These are phyloP conservation scores for Cataglyphis altisquamis DNA, from an alignment of 2,888 invertebrate genomes.

Conservation along the genomic window DNA sequence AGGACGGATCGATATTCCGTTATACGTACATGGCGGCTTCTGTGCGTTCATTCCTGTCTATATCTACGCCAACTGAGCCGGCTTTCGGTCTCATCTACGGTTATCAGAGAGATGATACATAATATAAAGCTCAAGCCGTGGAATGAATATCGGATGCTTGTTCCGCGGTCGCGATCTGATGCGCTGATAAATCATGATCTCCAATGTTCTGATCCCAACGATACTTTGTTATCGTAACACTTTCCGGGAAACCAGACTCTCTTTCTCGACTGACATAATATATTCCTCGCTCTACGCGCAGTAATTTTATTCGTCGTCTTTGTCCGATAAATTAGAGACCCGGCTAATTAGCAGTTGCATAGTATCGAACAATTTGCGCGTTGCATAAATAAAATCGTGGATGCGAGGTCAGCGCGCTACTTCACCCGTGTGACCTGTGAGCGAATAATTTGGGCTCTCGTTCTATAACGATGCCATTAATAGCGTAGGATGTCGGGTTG, in stretches of 20 bases:
- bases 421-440: constrained; percentile 6
- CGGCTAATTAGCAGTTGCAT: constrained; percentile 18
- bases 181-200: background rate
- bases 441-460: constrained; percentile 32
- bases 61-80: constrained; percentile 63
- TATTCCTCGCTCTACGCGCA: background rate
- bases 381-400: constrained; percentile 49
- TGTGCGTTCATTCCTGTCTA: constrained; percentile 57
- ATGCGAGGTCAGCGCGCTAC: constrained; percentile 23
- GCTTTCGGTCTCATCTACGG: constrained; percentile 3
- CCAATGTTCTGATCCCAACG: background rate
- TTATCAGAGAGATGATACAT: constrained; percentile 48
- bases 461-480: constrained; percentile 38
- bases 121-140: constrained; percentile 24
- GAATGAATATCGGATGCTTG: constrained; percentile 19
- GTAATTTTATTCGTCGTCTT: background rate
- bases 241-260: background rate
- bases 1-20: constrained; percentile 68
- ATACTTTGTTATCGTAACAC: background rate
- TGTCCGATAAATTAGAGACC: background rate
- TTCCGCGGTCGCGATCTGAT: constrained; percentile 6
- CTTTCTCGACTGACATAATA: background rate
- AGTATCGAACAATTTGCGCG: constrained; percentile 27
- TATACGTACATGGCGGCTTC: constrained; percentile 54
- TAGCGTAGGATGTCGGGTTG: background rate